These are phyloP conservation scores for Phymanthus crucifer DNA, from an alignment of 92 coral and sea anemone species.

Conservation along the genomic window DNA sequence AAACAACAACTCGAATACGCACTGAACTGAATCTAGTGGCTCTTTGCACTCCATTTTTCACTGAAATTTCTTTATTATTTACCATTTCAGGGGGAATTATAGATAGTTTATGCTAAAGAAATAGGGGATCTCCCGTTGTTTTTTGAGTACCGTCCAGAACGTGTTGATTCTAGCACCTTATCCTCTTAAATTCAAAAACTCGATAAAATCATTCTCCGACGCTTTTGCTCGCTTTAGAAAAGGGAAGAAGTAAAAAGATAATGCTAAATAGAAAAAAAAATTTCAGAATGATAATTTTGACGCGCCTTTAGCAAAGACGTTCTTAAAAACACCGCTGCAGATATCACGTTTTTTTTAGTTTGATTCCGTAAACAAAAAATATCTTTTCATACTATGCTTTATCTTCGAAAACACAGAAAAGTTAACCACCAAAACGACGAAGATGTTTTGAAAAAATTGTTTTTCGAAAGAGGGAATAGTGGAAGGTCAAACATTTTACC, in stretches of 20 bases:
- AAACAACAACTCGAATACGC: too few species aligned
- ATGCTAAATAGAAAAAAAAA: background rate
- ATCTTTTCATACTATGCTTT: background rate
- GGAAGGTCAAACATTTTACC: background rate
- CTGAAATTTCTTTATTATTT: background rate
- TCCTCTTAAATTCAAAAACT: background rate
- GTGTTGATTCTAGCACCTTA: background rate
- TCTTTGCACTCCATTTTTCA: background rate
- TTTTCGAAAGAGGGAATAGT: background rate
- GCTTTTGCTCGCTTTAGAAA: background rate
- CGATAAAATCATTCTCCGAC: background rate
- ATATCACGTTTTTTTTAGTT: background rate
- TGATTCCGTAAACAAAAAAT: background rate
- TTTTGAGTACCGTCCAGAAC: background rate
- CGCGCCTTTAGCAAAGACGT: background rate
- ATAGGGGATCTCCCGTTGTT: conserved; percentile 9
- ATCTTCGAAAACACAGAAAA: background rate
- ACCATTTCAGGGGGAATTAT: background rate
- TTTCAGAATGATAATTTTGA: background rate
- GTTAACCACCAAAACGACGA: background rate
- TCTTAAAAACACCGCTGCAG: background rate
- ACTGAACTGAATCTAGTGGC: background rate
- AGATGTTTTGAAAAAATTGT: background rate
- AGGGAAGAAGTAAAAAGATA: background rate
- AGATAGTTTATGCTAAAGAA: background rate